Base-by-base conservation (phyloP, 2,888 invertebrate genomes). In the Agrilus cyanescens region DNA sequence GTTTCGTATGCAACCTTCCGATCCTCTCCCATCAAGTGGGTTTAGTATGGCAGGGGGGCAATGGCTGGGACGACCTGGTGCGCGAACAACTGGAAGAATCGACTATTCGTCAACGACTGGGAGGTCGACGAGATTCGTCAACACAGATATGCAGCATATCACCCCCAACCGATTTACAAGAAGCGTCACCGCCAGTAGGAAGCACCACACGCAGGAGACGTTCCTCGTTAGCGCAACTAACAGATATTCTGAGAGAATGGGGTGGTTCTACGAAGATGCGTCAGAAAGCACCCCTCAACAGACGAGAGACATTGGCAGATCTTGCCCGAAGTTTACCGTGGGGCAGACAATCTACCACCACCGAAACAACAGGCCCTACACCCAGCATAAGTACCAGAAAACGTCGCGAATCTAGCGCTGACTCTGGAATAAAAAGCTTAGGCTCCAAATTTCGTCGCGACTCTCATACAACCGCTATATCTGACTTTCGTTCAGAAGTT, bases 1-100 rank as follows among this genome's bases (percentile, higher is more conserved):
- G 93, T 74, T 93, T 93, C 75, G 90, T 93, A 59, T 93, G 93
- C 84, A 91, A 93, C 71, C 77, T 91, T 63, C 91, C 93, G 58
- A 91, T 93, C 66, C 77, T 91, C 67, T 89, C 87, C 53, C 90
- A 93, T 71, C 93, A 93, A 78, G 89, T 90, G 61, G 90, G 89
- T 38, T 71, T 91, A 68, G 85, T 89, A 65, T 91, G 91, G 90
- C 87, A 88, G 61, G 90, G 90, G 40, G 89, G 88, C 64, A 91
- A 90, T 68, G 90, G 90, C 57, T 90, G 90, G 86, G 90, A 91
- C 81, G 90, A 91, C 67, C 74, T 90, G 57, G 82, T 89, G 45
- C 74, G 90, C 54, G 89, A 88, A 55, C 86, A 86, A 68, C 76
- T 80, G 59, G 88, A 90, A 64, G 89, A 89, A 67, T 82, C 83